These are phyloP conservation scores for Timema podura DNA, from an alignment of 2,888 invertebrate species.

Conservation along the genomic window DNA sequence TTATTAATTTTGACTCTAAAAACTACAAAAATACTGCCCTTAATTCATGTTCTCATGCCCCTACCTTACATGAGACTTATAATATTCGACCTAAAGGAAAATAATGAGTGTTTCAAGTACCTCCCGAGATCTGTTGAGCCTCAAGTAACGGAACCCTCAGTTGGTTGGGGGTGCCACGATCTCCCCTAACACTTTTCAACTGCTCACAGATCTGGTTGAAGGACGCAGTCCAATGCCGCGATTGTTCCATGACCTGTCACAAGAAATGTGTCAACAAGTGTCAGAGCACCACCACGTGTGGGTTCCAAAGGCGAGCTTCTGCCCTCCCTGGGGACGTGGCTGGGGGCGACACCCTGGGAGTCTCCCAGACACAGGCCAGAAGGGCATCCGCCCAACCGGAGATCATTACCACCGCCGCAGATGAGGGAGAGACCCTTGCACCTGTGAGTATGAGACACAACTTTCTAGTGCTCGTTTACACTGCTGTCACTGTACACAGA, in stretches of 20 bases:
- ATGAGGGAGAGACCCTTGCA: slow-evolving; percentile 26
- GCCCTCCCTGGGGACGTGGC: slow-evolving; percentile 25
- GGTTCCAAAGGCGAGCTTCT: slow-evolving; percentile 34
- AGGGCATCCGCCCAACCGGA: slow-evolving; percentile 37
- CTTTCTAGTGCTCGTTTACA: too few relatives aligned
- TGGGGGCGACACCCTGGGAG: slow-evolving; percentile 31
- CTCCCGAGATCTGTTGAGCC: too few relatives aligned
- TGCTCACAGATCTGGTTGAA: slow-evolving; percentile 84
- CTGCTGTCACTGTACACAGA: too few relatives aligned
- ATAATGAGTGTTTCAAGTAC: too few relatives aligned
- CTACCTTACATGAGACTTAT: too few relatives aligned
- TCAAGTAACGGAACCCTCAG: too few relatives aligned
- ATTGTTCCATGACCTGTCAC: slow-evolving; percentile 88
- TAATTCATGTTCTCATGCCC: too few relatives aligned
- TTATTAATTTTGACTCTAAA: too few relatives aligned
- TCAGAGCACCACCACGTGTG: slow-evolving; percentile 64
- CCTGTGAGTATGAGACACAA: too few relatives aligned
- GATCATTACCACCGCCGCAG: slow-evolving; percentile 38
- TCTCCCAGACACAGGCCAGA: slow-evolving; percentile 23
- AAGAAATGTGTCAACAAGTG: slow-evolving; percentile 93
- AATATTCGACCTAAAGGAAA: too few relatives aligned
- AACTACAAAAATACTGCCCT: too few relatives aligned
- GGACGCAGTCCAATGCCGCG: slow-evolving; percentile 87
- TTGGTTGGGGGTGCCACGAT: too few relatives aligned
- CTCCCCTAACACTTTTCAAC: background rate